Conservation (phyloP, 2,797 vertebrate genomes). For the Emydoidea blandingii region DNA sequence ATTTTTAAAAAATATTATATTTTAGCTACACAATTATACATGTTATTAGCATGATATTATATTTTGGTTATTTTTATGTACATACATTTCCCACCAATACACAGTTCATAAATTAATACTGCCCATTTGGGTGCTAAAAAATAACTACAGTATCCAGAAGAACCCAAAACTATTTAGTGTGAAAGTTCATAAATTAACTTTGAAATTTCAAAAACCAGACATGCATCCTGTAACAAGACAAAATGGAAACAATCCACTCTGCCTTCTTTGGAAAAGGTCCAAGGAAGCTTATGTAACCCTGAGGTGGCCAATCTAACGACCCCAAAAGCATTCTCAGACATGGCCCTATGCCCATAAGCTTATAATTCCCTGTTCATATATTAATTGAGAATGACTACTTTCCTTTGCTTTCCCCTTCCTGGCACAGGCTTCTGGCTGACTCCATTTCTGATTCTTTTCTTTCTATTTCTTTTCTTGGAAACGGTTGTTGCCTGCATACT, state of each 20-base stretch:
- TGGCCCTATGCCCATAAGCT: not conserved
- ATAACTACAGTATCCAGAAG: not conserved
- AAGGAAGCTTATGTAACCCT: not conserved
- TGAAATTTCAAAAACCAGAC: not conserved
- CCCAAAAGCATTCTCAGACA: not conserved
- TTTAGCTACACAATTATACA: conserved; percentile 36
- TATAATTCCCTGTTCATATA: not conserved
- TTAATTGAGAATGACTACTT: not conserved
- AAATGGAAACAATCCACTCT: not conserved
- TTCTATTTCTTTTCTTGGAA: not conserved
- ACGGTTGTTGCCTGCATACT: not conserved
- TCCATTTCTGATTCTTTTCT: conserved; percentile 6
- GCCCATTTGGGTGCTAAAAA: not conserved
- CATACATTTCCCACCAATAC: conserved; percentile 5
- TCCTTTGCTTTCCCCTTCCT: not conserved
- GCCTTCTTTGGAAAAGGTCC: not conserved
- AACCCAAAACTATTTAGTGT: conserved; percentile 32
- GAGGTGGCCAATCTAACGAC: not conserved
- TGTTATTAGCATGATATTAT: conserved; percentile 22
- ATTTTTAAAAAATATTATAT: conserved; percentile 65
- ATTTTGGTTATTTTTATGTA: conserved; percentile 24
- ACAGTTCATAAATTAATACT: conserved; percentile 48
- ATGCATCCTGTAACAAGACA: not conserved
- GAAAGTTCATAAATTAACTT: conserved; percentile 34
- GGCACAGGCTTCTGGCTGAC: conserved; percentile 13